Percentiles rank a stretch among this genome's conserved stretches.
These are phyloP conservation scores for Hydrozoanthus gracilis DNA, from an alignment of 92 coral and sea anemone species.

Conservation along the genomic window DNA sequence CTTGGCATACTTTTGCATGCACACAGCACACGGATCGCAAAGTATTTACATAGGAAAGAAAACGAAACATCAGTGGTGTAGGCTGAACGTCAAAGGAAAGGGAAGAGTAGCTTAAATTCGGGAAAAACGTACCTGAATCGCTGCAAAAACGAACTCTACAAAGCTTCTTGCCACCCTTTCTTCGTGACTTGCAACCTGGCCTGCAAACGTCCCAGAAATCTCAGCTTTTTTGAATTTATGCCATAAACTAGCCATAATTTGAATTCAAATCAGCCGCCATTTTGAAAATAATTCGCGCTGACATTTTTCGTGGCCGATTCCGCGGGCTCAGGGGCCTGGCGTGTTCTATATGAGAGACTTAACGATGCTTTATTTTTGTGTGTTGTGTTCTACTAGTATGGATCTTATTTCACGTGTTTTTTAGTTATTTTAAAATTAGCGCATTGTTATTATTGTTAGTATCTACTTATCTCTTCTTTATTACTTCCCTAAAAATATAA, in stretches of 20 bases:
- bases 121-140: constrained; percentile 38
- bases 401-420: too few species aligned
- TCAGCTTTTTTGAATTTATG: constrained; percentile 45
- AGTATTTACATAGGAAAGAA: constrained; percentile 35
- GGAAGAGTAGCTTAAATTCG: constrained; percentile 34
- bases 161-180: constrained; percentile 35
- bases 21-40: constrained; percentile 39
- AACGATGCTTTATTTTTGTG: too few species aligned
- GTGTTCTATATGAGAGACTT: too few species aligned
- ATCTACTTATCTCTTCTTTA: too few species aligned
- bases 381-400: too few species aligned
- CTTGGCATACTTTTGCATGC: constrained; percentile 9
- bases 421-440: too few species aligned
- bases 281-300: constrained; percentile 55
- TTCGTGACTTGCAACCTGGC: constrained; percentile 50
- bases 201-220: constrained; percentile 32
- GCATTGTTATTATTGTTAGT: too few species aligned
- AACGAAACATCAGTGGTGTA: constrained; percentile 30
- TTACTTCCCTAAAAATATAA: too few species aligned
- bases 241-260: constrained; percentile 25
- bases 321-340: constrained; percentile 57
- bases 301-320: constrained; percentile 52
- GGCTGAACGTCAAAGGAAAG: constrained; percentile 19
- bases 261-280: constrained; percentile 50
- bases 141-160: constrained; percentile 35